Base-by-base conservation (phyloP, 1,140 invertebrate species). In the Dreissena polymorpha region DNA sequence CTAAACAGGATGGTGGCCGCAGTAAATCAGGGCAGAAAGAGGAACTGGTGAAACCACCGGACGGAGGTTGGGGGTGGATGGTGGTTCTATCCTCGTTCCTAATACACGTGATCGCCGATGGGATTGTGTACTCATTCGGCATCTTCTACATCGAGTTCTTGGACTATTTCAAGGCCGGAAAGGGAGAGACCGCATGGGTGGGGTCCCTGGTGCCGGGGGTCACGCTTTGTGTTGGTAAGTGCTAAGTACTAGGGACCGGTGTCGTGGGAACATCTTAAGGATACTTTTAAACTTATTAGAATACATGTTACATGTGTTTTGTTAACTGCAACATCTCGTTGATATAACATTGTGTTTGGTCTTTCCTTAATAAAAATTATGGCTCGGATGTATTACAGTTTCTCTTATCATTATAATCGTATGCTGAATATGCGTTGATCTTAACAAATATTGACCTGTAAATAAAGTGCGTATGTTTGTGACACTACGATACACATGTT, bases 101-200 rank as follows among this genome's bases (percentile, higher is more conserved):
- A 95, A 98, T 98, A 92, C 99, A 99, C 95, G 96, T 99, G 94
- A 97, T 99, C 85, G 97, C 99, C n/a, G 98, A 99, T 92, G 98
- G 98, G 13, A 91, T 94, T 68, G 88, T 91, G 10, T 94, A 93
- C 82, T 92, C 93, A 16, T 94, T 94, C 85, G 92, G 92, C 3
- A 87, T 92, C 18, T 89, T 92, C 68, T 87, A 91, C 63, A 80
- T 95, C 18, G 95, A 97, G 89, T 96, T 99, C 81, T 96, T 97
- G 53, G 93, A 93, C 18, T 96, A 96, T 91, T 99, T 97, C 91
- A 95, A 95, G 67, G 96, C 96, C 89, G 96, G 96, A n/a, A 96
- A 96, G 90, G 97, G 97, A 70, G 97, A 95, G 80, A 96, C 96
- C 2, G 97, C 98, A 10, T 99, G 98, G 97, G 83, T 92, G 13